Base-by-base conservation (phyloP, 2,888 invertebrate species). In the Cryptocephalus moraei region DNA sequence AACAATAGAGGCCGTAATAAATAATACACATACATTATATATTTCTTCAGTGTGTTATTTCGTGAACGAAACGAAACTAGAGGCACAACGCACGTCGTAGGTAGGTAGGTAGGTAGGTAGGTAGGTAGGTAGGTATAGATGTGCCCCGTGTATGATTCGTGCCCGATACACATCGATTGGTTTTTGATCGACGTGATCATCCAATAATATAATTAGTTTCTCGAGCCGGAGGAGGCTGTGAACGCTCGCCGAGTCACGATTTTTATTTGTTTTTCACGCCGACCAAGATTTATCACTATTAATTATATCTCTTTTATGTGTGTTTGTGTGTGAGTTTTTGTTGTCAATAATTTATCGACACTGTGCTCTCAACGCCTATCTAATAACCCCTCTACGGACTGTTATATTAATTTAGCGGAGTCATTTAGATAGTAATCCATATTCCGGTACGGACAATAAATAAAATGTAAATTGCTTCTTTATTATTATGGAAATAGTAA, bases 251-350 rank as follows among this genome's bases (percentile, higher is more conserved):
- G 10, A 14, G 40, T 40, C 40, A 40, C 40, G 40, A 40, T 40
- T 40, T 40, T 40, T 40, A 40, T 40, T 40, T 40, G 40, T 40
- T 40, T 40, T 40, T 40, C 40, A 40, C 40, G 14, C 40, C 10
- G 51, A 36, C 31, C 49, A 44, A 54, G 53, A 62, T 62, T 62
- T 61, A 61, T 60, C 59, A 49, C 57, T 53, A 57, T 58, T 61
- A 61, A 62, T 62, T 62, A 61, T 61, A 61, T 58, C 59, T 57
- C 52, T 43, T 52, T 55, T 50, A 52, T 49, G 48, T 49, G 47
- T 45, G 50, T 49, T 47, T 49, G 47, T 45, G 22, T 33, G 48
- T 47, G 36, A 41, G 49, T 50, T 49, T 49, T 49, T 48, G 43
- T 48, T 50, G 50, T 43, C 45, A 50, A 53, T 50, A 47, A 55